Conservation (phyloP, 2,113 vertebrate genomes). For the Takifugu flavidus region DNA sequence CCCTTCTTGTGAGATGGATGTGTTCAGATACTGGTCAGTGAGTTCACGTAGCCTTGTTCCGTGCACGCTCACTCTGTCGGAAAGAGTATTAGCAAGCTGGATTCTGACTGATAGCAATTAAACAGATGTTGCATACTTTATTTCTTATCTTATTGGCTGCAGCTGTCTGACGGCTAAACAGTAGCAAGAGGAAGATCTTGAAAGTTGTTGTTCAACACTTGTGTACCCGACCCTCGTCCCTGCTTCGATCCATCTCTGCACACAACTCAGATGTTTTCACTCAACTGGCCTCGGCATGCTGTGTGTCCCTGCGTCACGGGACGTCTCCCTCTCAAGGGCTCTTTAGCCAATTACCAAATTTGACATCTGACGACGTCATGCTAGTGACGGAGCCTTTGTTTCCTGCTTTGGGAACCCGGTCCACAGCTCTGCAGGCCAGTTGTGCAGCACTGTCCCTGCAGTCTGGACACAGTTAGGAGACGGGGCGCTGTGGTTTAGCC, state of each 20-base stretch:
- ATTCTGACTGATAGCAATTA: too few species aligned
- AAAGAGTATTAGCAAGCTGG: too few species aligned
- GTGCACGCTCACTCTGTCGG: too few species aligned
- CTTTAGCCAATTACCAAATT: conserved; percentile 29
- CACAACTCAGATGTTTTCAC: conserved; percentile 43
- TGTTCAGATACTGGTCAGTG: too few species aligned
- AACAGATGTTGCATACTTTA: too few species aligned
- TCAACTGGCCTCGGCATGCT: background rate
- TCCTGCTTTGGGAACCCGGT: conserved; percentile 14
- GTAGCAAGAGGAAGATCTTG: too few species aligned
- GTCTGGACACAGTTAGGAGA: conserved; percentile 12
- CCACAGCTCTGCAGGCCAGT: conserved; percentile 7
- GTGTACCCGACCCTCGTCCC: background rate
- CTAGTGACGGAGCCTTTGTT: background rate
- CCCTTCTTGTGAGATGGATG: too few species aligned
- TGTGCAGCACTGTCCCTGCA: conserved; percentile 2
- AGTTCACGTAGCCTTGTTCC: too few species aligned
- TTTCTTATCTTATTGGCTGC: too few species aligned
- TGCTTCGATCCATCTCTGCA: background rate
- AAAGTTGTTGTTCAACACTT: too few species aligned
- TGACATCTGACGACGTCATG: conserved; percentile 5
- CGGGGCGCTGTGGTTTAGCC: conserved; percentile 19
- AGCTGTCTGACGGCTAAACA: too few species aligned
- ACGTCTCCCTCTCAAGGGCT: conserved; percentile 18
- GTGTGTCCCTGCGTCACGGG: conserved; percentile 25